A percentile compares a stretch with the other conserved stretches of the same genome.
These are phyloP conservation scores for Phorcus lineatus DNA, from an alignment of 2,888 invertebrate genomes.

Conservation along the genomic window DNA sequence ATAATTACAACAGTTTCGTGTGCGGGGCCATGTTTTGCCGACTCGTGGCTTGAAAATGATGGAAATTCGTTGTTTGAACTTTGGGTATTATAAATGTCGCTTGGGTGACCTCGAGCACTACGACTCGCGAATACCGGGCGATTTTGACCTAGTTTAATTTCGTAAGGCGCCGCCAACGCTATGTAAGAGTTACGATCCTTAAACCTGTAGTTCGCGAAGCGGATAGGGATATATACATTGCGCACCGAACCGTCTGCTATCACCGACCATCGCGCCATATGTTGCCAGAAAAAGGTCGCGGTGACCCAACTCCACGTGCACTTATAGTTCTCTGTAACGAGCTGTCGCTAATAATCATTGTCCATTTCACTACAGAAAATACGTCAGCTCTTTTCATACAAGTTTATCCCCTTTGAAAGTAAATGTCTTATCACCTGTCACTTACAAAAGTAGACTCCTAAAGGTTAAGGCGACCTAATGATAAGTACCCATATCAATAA, in stretches of 20 bases:
- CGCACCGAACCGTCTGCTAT: too few relatives aligned
- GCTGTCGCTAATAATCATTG: too few relatives aligned
- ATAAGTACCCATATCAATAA: too few relatives aligned
- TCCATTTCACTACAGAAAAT: too few relatives aligned
- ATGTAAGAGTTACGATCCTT: neutral
- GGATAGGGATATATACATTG: too few relatives aligned
- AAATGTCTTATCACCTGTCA: too few relatives aligned
- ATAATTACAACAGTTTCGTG: neutral
- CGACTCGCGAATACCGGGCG: conserved; percentile 1
- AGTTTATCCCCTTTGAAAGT: too few relatives aligned
- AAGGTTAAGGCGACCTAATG: too few relatives aligned
- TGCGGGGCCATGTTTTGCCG: neutral
- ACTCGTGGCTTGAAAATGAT: neutral
- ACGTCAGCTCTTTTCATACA: too few relatives aligned
- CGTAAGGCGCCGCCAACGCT: neutral
- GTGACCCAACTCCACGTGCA: neutral
- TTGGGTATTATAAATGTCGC: conserved; percentile 19
- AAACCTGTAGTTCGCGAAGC: too few relatives aligned
- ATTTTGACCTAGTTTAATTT: conserved; percentile 10
- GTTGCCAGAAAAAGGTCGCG: neutral
- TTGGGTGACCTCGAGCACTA: neutral
- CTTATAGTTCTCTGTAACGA: too few relatives aligned
- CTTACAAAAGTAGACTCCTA: too few relatives aligned
- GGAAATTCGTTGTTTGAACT: conserved; percentile 17
- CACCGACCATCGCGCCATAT: neutral